Evolutionary conservation across 2,797 vertebrate genomes (phyloP), one percentile per base, ranked within the genome.

Genomic region (Alca torda): DNA sequence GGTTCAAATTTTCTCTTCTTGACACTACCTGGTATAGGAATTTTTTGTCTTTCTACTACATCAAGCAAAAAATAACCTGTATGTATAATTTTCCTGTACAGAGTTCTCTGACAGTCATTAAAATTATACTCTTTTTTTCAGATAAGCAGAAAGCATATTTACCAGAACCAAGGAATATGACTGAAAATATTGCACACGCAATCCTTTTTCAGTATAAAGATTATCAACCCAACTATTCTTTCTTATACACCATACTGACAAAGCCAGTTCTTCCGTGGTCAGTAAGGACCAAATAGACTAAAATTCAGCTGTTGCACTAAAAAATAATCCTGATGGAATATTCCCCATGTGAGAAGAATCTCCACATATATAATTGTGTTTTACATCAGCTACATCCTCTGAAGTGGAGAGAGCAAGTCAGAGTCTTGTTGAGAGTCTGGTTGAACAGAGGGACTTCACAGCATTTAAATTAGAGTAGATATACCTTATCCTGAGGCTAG

Each of bases 1-100:
- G 57, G 63, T 81, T 94, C 69, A 65, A 31, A 57, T 92, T 91
- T 94, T 89, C 35, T 94, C 23, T 56, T 77, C 69, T 33, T 85
- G 61, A 84, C 9, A 64, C 53, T 76, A 50, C n/a, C 31, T 78
- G 41, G 9, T 82, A 20, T 46, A 76, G 37, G 26, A 25, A 24
- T 50, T 48, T 93, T 90, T 80, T 84, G 11, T 67, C 45, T 89
- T 84, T 89, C 50, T 64, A 4, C 74, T 93, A 33, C 16, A 41
- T 75, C 65, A 78, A 83, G 53, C n/a, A 64, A 87, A 80, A 90
- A 79, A 65, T 80, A 78, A 37, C 28, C 30, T 78, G 3, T 64
- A 18, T 85, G 9, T 74, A 11, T 84, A 43, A 59, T 69, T 88
- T 88, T 23, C 5, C 18, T 45, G 3, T 45, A 5, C 57, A 50